Base-by-base conservation (phyloP, 1,140 invertebrate species). In the Teleogryllus occipitalis region DNA sequence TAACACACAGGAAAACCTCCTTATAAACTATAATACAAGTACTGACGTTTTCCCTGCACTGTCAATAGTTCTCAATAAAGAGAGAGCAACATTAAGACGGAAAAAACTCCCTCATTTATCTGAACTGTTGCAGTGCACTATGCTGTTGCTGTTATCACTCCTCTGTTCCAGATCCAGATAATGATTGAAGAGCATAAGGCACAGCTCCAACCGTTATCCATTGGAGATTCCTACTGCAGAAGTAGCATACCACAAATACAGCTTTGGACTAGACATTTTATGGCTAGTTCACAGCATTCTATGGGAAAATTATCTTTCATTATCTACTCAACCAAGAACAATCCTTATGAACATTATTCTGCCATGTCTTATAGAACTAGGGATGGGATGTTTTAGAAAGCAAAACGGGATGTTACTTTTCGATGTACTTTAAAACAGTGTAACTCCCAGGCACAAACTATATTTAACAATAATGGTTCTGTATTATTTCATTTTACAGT, bases 11-110 rank as follows among this genome's bases (percentile, higher is more conserved):
- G 74, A 21, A 22, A 27, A 14, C 10, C 12, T 14, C 74, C 21
- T 47, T 14, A 75, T 22, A 12, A 47, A 22, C 21, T 75, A 27
- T 21, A 75, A 47, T 14, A 27, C n/a, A 27, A 47, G 21, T 14
- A 27, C 74, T 27, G 74, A 14, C n/a, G 74, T 22, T 47, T 75
- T 22, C 74, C 21, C 21, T 49, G 78, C 78, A 78, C 48, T 78
- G 78, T 78, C 76, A 78, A 72, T 39, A 78, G 78, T 78, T 78
- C 78, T 78, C 65, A 78, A 78, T 47, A 78, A 49, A 78, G 77
- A 78, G 78, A 78, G 78, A 78, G 77, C 78, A 73, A 39, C n/a
- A 46, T 78, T 65, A 73, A 78, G 65, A 72, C 54, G 54, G 22
- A 65, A n/a, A 47, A 77, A 74, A 39, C 78, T 49, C 78, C 78